Conservation (phyloP, 2,888 invertebrate species). For the Alviniconcha strummeri region DNA sequence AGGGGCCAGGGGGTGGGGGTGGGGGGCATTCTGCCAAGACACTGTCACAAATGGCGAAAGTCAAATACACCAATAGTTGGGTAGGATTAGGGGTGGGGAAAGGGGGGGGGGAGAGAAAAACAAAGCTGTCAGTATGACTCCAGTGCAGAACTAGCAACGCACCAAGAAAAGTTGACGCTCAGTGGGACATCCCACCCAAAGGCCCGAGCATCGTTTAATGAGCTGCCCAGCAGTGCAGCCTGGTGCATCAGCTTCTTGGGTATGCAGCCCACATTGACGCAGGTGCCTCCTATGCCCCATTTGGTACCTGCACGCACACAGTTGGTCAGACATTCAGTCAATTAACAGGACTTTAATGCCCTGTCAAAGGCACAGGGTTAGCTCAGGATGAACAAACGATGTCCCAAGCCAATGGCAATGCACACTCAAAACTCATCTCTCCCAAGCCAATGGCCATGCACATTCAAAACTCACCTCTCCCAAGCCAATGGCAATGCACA, state of each 20-base stretch:
- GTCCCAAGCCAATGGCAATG: too few species aligned
- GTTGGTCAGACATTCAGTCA: neutral
- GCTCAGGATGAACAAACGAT: too few species aligned
- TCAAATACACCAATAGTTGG: neutral
- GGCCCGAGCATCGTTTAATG: constrained; percentile 79
- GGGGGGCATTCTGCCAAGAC: neutral
- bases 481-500: too few species aligned
- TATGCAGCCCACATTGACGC: constrained; percentile 98
- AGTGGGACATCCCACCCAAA: constrained; percentile 73
- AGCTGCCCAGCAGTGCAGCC: constrained; percentile 88
- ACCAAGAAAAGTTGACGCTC: constrained; percentile 47
- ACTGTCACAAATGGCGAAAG: neutral
- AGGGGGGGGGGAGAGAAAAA: neutral
- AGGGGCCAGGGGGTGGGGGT: neutral
- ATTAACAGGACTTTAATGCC: too few species aligned
- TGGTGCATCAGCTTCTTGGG: constrained; percentile 99
- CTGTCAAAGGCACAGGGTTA: too few species aligned
- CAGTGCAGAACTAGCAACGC: neutral
- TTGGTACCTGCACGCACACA: constrained; percentile 80
- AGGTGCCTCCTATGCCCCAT: constrained; percentile 97
- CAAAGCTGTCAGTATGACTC: too few species aligned
- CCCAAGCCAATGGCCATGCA: too few species aligned
- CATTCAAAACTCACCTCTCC: too few species aligned
- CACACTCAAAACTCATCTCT: too few species aligned
- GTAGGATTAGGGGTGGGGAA: neutral